phyloP scores from a whole-genome alignment of 2,797 vertebrate species.

The Sebastes nivosus region DNA sequence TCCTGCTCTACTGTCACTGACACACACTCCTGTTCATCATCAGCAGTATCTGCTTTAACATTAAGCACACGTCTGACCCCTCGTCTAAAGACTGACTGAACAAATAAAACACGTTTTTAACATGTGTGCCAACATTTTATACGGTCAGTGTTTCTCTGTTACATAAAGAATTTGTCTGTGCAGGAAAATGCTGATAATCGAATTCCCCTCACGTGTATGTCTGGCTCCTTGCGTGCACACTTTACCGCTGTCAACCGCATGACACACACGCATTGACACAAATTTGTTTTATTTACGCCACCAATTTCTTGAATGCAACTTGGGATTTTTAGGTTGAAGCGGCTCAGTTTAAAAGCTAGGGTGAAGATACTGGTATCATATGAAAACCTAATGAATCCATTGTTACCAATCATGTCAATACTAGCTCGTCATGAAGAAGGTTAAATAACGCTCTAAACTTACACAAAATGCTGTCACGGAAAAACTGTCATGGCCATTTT shows the following conservation, averaged over 20 bases:
- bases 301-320: too few relatives aligned
- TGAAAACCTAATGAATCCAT: too few relatives aligned
- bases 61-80: neutral
- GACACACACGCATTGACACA: too few relatives aligned
- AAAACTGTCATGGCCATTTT: too few relatives aligned
- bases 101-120: neutral
- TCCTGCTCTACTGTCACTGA: neutral
- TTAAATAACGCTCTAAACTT: too few relatives aligned
- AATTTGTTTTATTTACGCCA: too few relatives aligned
- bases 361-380: too few relatives aligned
- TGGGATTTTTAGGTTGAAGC: too few relatives aligned
- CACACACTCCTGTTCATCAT: neutral
- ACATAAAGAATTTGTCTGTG: neutral
- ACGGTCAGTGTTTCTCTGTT: neutral
- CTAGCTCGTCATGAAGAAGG: too few relatives aligned
- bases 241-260: neutral
- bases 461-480: too few relatives aligned
- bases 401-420: too few relatives aligned
- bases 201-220: constrained; percentile 2
- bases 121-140: neutral
- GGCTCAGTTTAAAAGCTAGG: too few relatives aligned
- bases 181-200: neutral
- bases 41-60: neutral
- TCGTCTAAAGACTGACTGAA: neutral
- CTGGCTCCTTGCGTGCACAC: neutral